Conservation (phyloP, 2,113 vertebrate species). For the Steatornis caripensis region DNA sequence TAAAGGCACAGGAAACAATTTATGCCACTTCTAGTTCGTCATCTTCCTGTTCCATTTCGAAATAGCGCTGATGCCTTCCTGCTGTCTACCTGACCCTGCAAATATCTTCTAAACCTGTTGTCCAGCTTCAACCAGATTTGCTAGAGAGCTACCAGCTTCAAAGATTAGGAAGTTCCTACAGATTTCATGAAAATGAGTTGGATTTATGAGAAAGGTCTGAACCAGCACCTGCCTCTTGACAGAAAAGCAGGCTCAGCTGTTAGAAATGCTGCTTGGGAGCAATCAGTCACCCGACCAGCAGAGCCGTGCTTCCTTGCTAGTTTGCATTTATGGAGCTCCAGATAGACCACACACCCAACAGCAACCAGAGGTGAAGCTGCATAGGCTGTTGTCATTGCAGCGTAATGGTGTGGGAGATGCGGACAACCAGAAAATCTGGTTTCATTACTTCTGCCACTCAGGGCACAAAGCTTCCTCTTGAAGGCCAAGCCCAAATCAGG, state of each 20-base stretch:
- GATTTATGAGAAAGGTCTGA: not conserved
- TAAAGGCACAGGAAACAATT: not conserved
- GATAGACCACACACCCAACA: not conserved
- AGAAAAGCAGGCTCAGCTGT: not conserved
- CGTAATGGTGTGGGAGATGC: accelerated
- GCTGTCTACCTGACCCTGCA: not conserved
- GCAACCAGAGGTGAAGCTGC: not conserved
- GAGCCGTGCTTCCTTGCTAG: not conserved
- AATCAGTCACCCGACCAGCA: not conserved
- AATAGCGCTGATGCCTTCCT: not conserved
- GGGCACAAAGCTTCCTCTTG: not conserved
- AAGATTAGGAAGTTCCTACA: not conserved
- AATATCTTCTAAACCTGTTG: not conserved
- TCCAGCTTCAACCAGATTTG: not conserved
- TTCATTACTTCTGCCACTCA: not conserved
- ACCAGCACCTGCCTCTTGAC: not conserved
- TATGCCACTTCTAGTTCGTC: not conserved
- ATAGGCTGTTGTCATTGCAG: not conserved
- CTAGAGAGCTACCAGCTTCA: not conserved
- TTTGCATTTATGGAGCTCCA: not conserved
- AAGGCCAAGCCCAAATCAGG: not conserved
- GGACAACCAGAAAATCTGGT: not conserved
- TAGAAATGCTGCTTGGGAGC: not conserved
- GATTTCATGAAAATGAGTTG: not conserved
- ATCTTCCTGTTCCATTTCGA: not conserved